phyloP scores from a whole-genome alignment of 1,140 invertebrate species.

The Phymastichus coffea region DNA sequence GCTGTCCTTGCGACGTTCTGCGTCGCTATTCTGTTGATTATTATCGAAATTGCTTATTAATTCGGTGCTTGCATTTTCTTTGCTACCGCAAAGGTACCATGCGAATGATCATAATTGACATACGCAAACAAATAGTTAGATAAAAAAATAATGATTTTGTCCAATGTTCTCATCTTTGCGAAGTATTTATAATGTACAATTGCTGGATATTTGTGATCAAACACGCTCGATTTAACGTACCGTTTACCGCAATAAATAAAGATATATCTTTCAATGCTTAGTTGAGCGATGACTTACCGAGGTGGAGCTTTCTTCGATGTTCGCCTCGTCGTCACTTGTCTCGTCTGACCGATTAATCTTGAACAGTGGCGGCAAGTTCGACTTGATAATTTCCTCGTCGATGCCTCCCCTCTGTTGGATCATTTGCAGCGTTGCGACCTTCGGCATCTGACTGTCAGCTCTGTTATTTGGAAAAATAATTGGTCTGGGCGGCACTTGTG shows the following conservation, averaged over 20 bases:
- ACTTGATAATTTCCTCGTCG: conserved; percentile 30
- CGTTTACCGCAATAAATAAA: no score
- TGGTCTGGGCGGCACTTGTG: conserved; percentile 51
- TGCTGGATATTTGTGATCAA: no score
- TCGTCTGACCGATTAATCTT: conserved; percentile 27
- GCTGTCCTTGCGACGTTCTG: conserved; percentile 32
- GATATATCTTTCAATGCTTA: not conserved
- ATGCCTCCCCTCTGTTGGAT: conserved; percentile 54
- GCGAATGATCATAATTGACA: no score
- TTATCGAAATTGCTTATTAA: not conserved
- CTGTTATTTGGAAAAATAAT: conserved; percentile 47
- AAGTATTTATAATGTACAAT: no score
- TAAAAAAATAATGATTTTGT: no score
- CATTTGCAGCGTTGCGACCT: conserved; percentile 65
- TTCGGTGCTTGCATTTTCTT: not conserved
- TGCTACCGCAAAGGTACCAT: not conserved
- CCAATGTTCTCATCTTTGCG: no score
- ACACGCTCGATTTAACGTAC: not conserved
- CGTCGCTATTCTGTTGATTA: conserved; percentile 24
- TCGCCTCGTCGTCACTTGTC: conserved; percentile 16
- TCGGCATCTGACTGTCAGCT: conserved; percentile 40
- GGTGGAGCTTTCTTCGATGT: conserved; percentile 1
- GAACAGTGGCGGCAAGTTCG: conserved; percentile 29
- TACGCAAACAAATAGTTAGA: no score
- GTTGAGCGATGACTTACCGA: not conserved